A percentile compares a stretch with the other conserved stretches of the same genome.
Evolutionary conservation across 2,888 invertebrate genomes (phyloP).

Genomic region (Oegoconia quadripuncta): DNA sequence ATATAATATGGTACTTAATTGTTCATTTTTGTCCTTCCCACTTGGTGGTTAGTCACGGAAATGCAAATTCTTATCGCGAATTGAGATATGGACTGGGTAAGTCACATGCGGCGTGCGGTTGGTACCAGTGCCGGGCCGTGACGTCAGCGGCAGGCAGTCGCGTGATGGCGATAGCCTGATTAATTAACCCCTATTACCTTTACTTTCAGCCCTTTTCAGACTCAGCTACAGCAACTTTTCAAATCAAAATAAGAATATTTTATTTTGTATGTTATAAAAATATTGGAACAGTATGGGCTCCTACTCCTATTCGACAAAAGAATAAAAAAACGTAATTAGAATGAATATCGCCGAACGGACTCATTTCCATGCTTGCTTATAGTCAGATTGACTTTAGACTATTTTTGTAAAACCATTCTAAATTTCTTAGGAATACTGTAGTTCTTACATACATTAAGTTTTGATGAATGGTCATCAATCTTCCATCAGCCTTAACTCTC

Average conservation of each 20-base stretch:
- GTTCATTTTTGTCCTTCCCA: slow-evolving; percentile 21
- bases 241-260: too few species aligned
- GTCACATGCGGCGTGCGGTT: slow-evolving; percentile 33
- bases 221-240: too few species aligned
- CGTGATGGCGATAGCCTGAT: slow-evolving; percentile 72
- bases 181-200: slow-evolving; percentile 66
- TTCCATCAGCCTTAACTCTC: slow-evolving; percentile 39
- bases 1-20: too few species aligned
- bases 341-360: too few species aligned
- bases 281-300: too few species aligned
- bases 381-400: too few species aligned
- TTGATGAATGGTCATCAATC: slow-evolving; percentile 46
- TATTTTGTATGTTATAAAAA: too few species aligned
- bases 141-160: slow-evolving; percentile 45
- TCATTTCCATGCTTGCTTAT: too few species aligned
- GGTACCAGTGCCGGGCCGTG: slow-evolving; percentile 31
- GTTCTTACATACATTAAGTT: slow-evolving; percentile 40
- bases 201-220: slow-evolving; percentile 42
- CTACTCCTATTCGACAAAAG: too few species aligned
- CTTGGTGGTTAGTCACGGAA: slow-evolving; percentile 44
- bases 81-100: slow-evolving; percentile 47
- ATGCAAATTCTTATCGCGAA: slow-evolving; percentile 58
- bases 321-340: too few species aligned
- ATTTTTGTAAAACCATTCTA: too few species aligned
- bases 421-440: too few species aligned